Conservation (phyloP, 2,797 vertebrate genomes). For the Meda fulgida region DNA sequence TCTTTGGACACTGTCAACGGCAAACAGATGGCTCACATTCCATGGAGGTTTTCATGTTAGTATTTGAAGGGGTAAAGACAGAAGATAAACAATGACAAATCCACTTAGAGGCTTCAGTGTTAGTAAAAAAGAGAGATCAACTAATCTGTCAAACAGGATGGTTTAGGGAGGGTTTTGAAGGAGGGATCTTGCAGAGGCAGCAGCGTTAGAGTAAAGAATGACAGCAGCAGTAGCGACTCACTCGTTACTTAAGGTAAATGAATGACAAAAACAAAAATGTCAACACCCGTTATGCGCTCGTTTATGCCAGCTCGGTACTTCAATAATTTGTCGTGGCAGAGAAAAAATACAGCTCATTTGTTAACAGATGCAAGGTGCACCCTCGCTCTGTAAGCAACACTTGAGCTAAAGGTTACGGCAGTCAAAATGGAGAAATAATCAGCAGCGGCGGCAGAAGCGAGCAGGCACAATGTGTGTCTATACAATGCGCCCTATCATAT, state of each 20-base stretch:
- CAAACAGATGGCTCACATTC: conserved; percentile 73
- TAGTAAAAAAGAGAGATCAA: conserved; percentile 47
- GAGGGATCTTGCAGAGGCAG: conserved; percentile 47
- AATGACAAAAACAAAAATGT: conserved; percentile 49
- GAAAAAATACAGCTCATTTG: conserved; percentile 45
- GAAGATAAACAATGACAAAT: conserved; percentile 57
- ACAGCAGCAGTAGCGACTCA: conserved; percentile 46
- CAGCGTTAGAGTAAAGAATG: conserved; percentile 52
- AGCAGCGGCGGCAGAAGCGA: conserved; percentile 27
- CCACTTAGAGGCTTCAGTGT: conserved; percentile 50
- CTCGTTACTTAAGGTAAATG: conserved; percentile 45
- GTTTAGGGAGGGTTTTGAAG: conserved; percentile 44
- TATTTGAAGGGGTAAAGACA: conserved; percentile 62
- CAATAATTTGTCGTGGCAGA: conserved; percentile 21
- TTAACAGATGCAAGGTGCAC: conserved; percentile 53
- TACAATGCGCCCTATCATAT: conserved; percentile 41
- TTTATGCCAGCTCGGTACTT: conserved; percentile 41
- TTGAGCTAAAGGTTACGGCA: conserved; percentile 63
- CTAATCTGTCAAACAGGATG: conserved; percentile 59
- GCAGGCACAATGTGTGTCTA: conserved; percentile 19
- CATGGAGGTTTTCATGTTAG: conserved; percentile 78
- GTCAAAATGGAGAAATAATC: conserved; percentile 61
- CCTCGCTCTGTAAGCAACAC: conserved; percentile 47
- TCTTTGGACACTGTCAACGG: conserved; percentile 67
- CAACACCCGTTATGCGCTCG: conserved; percentile 20